These are phyloP conservation scores for Nyctibius bracteatus DNA, from an alignment of 2,113 vertebrate genomes.

Conservation along the genomic window DNA sequence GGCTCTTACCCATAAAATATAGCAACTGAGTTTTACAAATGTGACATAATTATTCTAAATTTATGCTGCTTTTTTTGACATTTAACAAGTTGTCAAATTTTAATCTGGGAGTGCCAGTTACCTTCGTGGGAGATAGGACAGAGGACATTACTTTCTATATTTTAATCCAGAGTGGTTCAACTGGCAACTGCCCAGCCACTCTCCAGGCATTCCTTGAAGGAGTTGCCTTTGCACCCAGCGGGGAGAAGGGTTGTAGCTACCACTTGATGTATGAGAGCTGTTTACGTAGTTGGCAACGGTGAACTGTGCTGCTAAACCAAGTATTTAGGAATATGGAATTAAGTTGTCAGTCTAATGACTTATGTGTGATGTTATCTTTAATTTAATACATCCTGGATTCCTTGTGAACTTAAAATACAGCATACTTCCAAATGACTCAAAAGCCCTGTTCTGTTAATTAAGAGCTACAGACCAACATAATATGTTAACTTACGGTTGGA, in stretches of 20 bases:
- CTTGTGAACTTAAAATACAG: background rate
- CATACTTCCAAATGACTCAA: background rate
- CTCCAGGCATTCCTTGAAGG: background rate
- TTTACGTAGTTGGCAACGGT: accelerated
- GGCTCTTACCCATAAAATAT: background rate
- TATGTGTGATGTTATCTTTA: background rate
- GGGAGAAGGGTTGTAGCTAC: background rate
- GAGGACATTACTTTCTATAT: background rate
- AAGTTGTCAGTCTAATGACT: background rate
- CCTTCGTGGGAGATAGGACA: background rate
- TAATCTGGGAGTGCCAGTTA: background rate
- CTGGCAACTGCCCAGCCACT: background rate
- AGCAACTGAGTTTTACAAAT: background rate
- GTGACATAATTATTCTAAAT: background rate
- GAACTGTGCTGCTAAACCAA: background rate
- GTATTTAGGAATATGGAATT: background rate
- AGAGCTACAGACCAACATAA: background rate
- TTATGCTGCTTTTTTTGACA: background rate
- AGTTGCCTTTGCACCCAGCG: background rate
- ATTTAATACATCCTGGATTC: background rate
- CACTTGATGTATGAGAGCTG: background rate
- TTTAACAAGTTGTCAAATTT: background rate
- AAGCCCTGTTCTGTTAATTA: background rate
- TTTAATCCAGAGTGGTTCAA: background rate
- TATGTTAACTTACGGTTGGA: background rate